Base-by-base conservation (phyloP, 2,888 invertebrate genomes). In the Eledona agricola region DNA sequence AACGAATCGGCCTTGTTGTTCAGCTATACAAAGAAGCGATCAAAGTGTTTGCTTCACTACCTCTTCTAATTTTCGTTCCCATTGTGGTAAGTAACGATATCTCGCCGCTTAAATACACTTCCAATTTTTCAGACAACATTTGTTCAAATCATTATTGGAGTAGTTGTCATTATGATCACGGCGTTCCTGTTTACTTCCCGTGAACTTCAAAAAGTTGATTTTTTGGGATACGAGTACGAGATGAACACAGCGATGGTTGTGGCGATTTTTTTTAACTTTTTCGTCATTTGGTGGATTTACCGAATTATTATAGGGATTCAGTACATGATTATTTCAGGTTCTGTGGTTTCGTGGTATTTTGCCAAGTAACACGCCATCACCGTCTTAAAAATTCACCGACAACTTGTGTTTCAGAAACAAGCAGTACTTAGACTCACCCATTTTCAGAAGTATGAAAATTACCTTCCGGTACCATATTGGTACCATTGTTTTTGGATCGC, bases 311-410 rank as follows among this genome's bases (percentile, higher is more conserved):
- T 83, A 7, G 84, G 83, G 22, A 82, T 83, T 59, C 84, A 86
- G 62, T 83, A 84, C 65, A 79, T 85, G 74, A 78, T 84, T 9
- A 79, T 86, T 26, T 83, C 84, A 23, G 81, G 83, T 2, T 77
- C 84, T n/a, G 82, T 85, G 2, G 79, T 83, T 0, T 77, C 76
- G 4, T 86, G 86, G 86, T 86, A 83, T 65, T 86, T 85, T 66
- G 75, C 80, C 4, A 80, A 80, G 84, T 84, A 66, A 61, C 59
- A 10, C n/a, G 26, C 3, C 1, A 5, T 25, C 2, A 13, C 1
- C 6, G 15, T 13, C 16, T 1, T 0, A 17, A 13, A 7, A 29
- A 20, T 17, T 17, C n/a, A 19, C 5, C 11, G 26, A 6, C 19
- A 17, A 17, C 16, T 17, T 1, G 9, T n/a, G 10, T 32, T 17